These are phyloP conservation scores for Flexamia atlantica DNA, from an alignment of 2,888 invertebrate species.

Conservation along the genomic window DNA sequence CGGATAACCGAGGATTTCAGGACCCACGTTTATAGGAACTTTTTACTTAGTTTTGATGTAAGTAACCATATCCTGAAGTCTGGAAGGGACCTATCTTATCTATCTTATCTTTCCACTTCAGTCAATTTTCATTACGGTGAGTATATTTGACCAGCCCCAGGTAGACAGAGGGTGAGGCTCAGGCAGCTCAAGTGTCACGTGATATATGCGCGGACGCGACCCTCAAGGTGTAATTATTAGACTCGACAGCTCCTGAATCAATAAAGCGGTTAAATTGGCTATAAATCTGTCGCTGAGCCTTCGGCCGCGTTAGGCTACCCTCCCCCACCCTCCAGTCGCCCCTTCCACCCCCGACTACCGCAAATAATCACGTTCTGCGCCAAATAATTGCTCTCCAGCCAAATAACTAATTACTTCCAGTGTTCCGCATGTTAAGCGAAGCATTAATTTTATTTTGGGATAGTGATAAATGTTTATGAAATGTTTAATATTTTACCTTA, in stretches of 20 bases:
- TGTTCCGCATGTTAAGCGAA: too few relatives aligned
- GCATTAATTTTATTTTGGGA: too few relatives aligned
- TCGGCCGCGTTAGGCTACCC: constrained; percentile 1
- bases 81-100: too few relatives aligned
- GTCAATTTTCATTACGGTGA: too few relatives aligned
- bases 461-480: too few relatives aligned
- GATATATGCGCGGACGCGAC: constrained; percentile 6
- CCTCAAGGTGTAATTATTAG: constrained; percentile 30
- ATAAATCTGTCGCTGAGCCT: constrained; percentile 48
- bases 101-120: too few relatives aligned
- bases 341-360: not conserved
- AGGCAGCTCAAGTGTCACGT: constrained; percentile 10
- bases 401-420: constrained; percentile 15
- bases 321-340: not conserved
- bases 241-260: constrained; percentile 43
- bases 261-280: constrained; percentile 50
- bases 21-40: too few relatives aligned
- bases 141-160: not conserved
- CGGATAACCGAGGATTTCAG: too few relatives aligned
- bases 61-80: too few relatives aligned
- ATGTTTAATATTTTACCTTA: too few relatives aligned
- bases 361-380: constrained; percentile 10
- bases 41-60: too few relatives aligned
- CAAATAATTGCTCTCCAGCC: constrained; percentile 18
- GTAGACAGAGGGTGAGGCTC: not conserved